Conservation (phyloP, 2,888 invertebrate genomes). For the Andrena haemorrhoa region DNA sequence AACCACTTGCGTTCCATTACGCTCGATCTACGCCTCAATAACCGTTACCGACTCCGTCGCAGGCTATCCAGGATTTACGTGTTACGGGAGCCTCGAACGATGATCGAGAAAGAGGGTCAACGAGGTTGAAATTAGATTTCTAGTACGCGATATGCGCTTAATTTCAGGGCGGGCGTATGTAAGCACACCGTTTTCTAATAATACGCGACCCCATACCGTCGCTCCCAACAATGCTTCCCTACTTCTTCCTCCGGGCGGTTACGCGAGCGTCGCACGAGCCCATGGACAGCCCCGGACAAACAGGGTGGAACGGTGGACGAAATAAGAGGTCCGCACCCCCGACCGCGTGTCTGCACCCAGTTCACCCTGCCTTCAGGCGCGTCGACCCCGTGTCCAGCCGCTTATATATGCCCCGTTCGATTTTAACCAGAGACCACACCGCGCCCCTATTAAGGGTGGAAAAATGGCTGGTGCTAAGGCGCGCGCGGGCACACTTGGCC, state of each 20-base stretch:
- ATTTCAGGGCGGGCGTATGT: slow-evolving; percentile 65
- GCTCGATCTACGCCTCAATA: not conserved
- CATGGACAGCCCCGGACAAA: slow-evolving; percentile 26
- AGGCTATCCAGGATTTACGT: slow-evolving; percentile 14
- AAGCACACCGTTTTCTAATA: slow-evolving; percentile 67
- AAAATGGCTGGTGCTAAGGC: slow-evolving; percentile 68
- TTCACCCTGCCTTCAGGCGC: slow-evolving; percentile 61
- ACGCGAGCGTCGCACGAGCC: slow-evolving; percentile 4
- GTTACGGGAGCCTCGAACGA: not conserved
- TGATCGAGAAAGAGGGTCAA: slow-evolving; percentile 12
- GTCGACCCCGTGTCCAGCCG: slow-evolving; percentile 33
- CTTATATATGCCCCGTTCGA: slow-evolving; percentile 46
- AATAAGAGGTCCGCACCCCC: slow-evolving; percentile 52
- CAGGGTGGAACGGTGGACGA: slow-evolving; percentile 35
- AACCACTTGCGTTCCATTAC: too few relatives aligned
- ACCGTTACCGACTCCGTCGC: slow-evolving; percentile 9
- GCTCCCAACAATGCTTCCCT: slow-evolving; percentile 60
- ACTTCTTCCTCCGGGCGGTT: slow-evolving; percentile 11
- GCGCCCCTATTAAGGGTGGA: slow-evolving; percentile 68
- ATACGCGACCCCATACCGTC: slow-evolving; percentile 58
- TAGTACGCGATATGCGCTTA: slow-evolving; percentile 71
- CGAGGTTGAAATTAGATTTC: slow-evolving; percentile 74
- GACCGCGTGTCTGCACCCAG: slow-evolving; percentile 65
- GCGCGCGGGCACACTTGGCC: not conserved
- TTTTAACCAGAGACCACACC: slow-evolving; percentile 68